Percentiles rank a stretch among this genome's conserved stretches.
These are phyloP conservation scores for Bombus confusus DNA, from an alignment of 1,140 invertebrate genomes.

Conservation along the genomic window DNA sequence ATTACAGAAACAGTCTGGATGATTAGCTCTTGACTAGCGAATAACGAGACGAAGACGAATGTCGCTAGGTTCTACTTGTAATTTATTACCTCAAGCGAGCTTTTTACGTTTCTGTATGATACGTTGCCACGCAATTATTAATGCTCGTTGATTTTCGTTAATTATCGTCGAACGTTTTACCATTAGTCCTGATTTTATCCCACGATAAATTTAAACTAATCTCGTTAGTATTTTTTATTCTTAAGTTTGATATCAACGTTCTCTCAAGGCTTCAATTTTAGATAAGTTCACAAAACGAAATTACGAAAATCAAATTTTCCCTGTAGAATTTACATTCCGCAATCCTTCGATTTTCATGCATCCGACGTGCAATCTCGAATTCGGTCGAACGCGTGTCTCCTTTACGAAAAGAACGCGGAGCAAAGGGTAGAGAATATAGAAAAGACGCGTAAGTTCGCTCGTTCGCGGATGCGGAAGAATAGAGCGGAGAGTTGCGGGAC, in stretches of 20 bases:
- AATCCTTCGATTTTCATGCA: neutral
- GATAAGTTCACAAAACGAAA: neutral
- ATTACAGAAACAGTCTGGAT: constrained; percentile 39
- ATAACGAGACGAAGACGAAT: neutral
- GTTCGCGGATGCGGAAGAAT: neutral
- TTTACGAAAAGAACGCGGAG: neutral
- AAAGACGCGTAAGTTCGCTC: neutral
- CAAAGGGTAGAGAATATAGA: too few relatives aligned
- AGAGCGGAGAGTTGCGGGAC: neutral
- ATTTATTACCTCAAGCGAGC: neutral
- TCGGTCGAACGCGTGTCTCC: too few relatives aligned
- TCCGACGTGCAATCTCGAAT: neutral
- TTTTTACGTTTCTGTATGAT: too few relatives aligned
- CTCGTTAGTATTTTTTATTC: neutral
- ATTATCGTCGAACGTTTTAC: too few relatives aligned
- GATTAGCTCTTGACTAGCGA: constrained; percentile 24
- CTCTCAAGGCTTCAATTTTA: neutral
- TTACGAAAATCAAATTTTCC: neutral
- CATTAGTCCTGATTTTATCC: neutral
- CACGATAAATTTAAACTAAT: neutral
- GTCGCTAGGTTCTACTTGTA: neutral
- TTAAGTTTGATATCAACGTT: neutral
- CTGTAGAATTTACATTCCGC: too few relatives aligned
- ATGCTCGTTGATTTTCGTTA: too few relatives aligned
- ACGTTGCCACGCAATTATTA: too few relatives aligned